Evolutionary conservation across 2,113 vertebrate genomes (phyloP), one percentile per base, ranked within the genome.

Genomic region (Toxostoma redivivum): DNA sequence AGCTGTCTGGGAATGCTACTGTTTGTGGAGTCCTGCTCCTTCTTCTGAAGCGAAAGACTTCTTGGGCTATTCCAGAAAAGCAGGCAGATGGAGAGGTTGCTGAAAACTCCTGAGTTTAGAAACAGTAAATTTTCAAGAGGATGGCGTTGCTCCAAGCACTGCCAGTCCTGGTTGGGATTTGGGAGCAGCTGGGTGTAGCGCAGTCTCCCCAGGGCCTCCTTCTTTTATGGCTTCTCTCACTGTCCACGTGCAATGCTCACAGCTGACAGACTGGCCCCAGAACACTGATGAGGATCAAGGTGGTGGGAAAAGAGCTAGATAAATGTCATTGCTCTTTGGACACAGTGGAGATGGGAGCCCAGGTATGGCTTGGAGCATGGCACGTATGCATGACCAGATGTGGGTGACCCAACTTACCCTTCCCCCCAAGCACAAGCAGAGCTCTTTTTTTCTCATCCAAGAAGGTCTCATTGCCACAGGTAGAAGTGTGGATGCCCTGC

Each of bases 341-440:
- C 21, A 50, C 18, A 33, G 21, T 17, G n/a, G 12, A 65, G 22
- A 23, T 42, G 20, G 40, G 10, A 77, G 38, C 30, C 21, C 42
- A 60, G 50, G 64, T 15, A 20, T 10, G 8, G 30, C 24, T 53
- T 1, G 5, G 25, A 61, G 58, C 35, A 23, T 2, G 33, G 38
- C 35, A 16, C 10, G 37, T 37, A 11, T n/a, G 12, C 0, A 0
- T 16, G 23, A 23, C 13, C 3, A 11, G 71, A 31, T 0, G 0
- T 38, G 58, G 27, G 48, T 57, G 67, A 45, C 54, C 25, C 7
- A 6, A 65, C 28, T 54, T 35, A 57, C 27, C 10, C 31, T 82
- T 5, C 44, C 69, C 24, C 58, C n/a, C n/a, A n/a, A 69, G 37
- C 58, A 51, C 33, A 47, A 60, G 11, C 23, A 72, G 42, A 62